Conservation (phyloP, 1,140 invertebrate genomes). For the Macrostomum lignano region DNA sequence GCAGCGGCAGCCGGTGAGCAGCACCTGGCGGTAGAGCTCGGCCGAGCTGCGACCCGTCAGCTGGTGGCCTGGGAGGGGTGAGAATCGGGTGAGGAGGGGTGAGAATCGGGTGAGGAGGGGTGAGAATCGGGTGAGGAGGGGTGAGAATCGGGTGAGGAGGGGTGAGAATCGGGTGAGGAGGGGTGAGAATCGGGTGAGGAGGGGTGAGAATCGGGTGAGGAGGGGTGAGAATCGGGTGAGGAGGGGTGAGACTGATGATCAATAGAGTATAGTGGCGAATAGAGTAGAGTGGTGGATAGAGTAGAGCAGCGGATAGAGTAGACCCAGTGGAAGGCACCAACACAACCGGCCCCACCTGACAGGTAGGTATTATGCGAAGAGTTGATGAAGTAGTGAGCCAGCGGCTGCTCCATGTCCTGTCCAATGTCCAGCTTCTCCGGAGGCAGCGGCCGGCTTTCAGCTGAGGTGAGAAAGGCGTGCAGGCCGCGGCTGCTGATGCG, state of each 20-base stretch:
- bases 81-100: no score
- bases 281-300: background rate
- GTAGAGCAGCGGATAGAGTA: background rate
- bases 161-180: background rate
- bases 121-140: no score
- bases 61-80: conserved; percentile 46
- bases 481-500: conserved; percentile 69
- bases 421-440: conserved; percentile 78
- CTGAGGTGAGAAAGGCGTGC: conserved; percentile 85
- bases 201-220: no score
- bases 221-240: background rate
- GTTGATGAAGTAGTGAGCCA: conserved; percentile 94
- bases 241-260: background rate
- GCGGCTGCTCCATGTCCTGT: conserved; percentile 79
- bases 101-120: no score
- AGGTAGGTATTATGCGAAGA: conserved; percentile 97
- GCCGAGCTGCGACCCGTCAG: conserved; percentile 72
- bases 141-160: no score
- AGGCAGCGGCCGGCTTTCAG: conserved; percentile 94
- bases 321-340: background rate
- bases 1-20: conserved; percentile 74
- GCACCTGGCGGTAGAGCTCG: conserved; percentile 79
- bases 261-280: background rate
- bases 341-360: conserved; percentile 35
- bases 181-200: no score